These are phyloP conservation scores for Leucopsar rothschildi DNA, from an alignment of 2,113 vertebrate genomes.

Conservation along the genomic window DNA sequence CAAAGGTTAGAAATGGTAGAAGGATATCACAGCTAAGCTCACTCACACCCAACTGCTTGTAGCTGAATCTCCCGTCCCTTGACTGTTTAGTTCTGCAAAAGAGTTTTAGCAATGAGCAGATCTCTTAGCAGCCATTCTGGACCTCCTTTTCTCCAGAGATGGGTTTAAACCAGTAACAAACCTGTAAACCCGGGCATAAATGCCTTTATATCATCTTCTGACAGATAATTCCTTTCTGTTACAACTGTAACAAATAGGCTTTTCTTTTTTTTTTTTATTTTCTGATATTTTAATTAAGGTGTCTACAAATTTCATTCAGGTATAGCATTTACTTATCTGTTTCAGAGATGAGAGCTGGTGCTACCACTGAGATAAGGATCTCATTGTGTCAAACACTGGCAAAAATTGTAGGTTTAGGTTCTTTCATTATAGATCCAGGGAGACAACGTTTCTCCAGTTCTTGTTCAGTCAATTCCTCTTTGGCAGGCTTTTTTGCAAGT, in stretches of 20 bases:
- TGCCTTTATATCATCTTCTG: not conserved
- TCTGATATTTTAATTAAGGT: not conserved
- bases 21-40: not conserved
- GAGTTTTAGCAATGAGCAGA: not conserved
- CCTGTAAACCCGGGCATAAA: not conserved
- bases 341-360: not conserved
- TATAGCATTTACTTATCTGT: not conserved
- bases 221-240: not conserved
- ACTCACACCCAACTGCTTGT: not conserved
- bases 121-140: not conserved
- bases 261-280: not conserved
- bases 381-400: not conserved
- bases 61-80: not conserved
- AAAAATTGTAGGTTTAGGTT: not conserved
- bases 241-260: not conserved
- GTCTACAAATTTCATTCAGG: not conserved
- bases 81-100: not conserved
- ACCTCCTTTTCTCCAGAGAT: not conserved
- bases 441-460: not conserved
- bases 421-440: not conserved
- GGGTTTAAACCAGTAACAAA: not conserved
- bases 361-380: not conserved
- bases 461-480: not conserved
- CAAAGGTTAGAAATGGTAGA: not conserved
- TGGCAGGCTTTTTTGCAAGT: not conserved